A percentile compares a stretch with the other conserved stretches of the same genome.
Conservation (phyloP, 2,888 invertebrate species). For the Brassicogethes aeneus region DNA sequence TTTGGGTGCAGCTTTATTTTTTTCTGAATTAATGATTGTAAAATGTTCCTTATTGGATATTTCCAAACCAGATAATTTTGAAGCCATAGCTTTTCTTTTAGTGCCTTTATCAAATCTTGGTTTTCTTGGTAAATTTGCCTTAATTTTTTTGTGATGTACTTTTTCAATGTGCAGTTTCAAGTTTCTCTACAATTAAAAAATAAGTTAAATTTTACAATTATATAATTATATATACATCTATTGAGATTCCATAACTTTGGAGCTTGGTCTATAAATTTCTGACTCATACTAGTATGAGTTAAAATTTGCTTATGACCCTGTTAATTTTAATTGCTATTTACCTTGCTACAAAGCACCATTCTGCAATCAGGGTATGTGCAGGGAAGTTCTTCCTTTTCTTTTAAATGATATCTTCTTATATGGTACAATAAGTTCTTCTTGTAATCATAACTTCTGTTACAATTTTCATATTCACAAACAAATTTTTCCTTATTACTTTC, state of each 20-base stretch:
- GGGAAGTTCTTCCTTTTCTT: too few species aligned
- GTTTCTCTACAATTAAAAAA: not conserved
- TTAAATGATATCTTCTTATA: constrained; percentile 15
- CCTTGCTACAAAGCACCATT: too few species aligned
- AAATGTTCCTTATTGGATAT: too few species aligned
- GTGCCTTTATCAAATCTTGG: not conserved
- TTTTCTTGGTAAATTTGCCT: not conserved
- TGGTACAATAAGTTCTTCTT: constrained; percentile 26
- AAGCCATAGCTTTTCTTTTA: not conserved
- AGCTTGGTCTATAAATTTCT: too few species aligned
- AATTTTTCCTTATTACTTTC: constrained; percentile 17
- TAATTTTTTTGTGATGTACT: not conserved
- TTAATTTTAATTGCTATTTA: too few species aligned
- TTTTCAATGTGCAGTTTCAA: not conserved
- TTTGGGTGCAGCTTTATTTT: too few species aligned
- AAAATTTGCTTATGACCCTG: too few species aligned
- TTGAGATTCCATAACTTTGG: too few species aligned
- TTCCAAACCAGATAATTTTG: not conserved
- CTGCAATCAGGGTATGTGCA: too few species aligned
- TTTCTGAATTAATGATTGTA: too few species aligned
- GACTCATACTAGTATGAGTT: too few species aligned
- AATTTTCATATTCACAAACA: constrained; percentile 24
- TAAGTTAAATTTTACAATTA: not conserved
- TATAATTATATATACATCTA: too few species aligned
- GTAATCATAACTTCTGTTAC: constrained; percentile 24